Base-by-base conservation (phyloP, 1,140 invertebrate genomes). In the Vanessa tameamea region DNA sequence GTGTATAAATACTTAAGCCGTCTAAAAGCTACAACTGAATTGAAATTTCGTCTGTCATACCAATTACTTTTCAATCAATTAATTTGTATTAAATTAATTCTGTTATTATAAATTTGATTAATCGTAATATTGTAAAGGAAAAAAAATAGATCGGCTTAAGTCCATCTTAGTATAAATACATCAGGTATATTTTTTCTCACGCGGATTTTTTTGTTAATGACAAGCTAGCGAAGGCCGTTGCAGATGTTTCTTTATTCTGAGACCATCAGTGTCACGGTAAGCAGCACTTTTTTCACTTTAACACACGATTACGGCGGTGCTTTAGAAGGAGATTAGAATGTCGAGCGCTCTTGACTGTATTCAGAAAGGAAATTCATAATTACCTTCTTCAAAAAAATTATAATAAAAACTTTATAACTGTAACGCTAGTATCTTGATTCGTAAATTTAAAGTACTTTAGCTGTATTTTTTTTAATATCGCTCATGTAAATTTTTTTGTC, bases 241-340 rank as follows among this genome's bases (percentile, higher is more conserved):
- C 78, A 84, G 83, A 86, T 80, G 67, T 77, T 80, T 79, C 75
- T 82, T 86, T 85, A 83, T 86, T 84, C 50, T 59, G 53, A 83
- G 77, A 86, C 76, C 83, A 91, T 88, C 86, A 91, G 87, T 91
- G 88, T 91, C 89, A 91, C 69, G 89, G 89, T 80, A 76, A 91
- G 73, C 89, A 78, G 85, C 83, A 82, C 73, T 83, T 85, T n/a
- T 85, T 84, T 78, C 59, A 64, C 64, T 57, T 70, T 65, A 76
- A 77, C 73, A 80, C 59, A 72, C 73, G 63, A 79, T 76, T 75
- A 69, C 37, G 26, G 15, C 51, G 61, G 16, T 53, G 61, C 78
- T 81, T 11, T 43, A 43, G 65, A 77, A 79, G 80, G 80, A 75
- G 81, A 82, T 82, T 80, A 85, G 79, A 86, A 84, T 82, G 81